A percentile compares a stretch with the other conserved stretches of the same genome.
phyloP scores from a whole-genome alignment of 2,888 invertebrate species.

The Brachyopa scutellaris region DNA sequence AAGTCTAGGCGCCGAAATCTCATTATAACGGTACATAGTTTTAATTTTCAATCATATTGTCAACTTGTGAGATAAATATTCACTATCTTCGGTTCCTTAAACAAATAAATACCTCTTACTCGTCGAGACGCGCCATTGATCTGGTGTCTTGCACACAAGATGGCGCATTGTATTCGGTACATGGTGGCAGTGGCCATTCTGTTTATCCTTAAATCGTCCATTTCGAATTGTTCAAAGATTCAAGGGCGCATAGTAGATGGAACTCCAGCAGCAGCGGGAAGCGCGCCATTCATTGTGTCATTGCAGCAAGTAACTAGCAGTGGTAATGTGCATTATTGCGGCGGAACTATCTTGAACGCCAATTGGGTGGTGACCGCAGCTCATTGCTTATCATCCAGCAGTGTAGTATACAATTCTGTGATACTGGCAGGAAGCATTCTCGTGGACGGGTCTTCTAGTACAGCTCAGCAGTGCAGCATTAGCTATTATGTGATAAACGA shows the following conservation, averaged over 20 bases:
- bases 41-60: slow-evolving; percentile 19
- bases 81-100: background rate
- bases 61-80: slow-evolving; percentile 16
- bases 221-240: background rate
- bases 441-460: slow-evolving; percentile 75
- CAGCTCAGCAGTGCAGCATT: slow-evolving; percentile 76
- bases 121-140: background rate
- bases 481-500: slow-evolving; percentile 76
- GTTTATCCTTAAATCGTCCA: background rate
- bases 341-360: slow-evolving; percentile 77
- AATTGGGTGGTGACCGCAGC: slow-evolving; percentile 80
- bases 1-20: slow-evolving; percentile 3
- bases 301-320: slow-evolving; percentile 74
- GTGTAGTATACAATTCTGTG: slow-evolving; percentile 75
- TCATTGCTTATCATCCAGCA: slow-evolving; percentile 77
- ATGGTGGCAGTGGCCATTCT: background rate
- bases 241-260: slow-evolving; percentile 78
- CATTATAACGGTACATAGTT: slow-evolving; percentile 20
- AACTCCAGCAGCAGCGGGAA: slow-evolving; percentile 74
- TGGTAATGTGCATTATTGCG: slow-evolving; percentile 77
- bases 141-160: background rate
- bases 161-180: slow-evolving; percentile 5
- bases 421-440: slow-evolving; percentile 78
- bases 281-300: slow-evolving; percentile 79
- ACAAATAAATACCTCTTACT: slow-evolving; percentile 26